Conservation (phyloP, 2,113 vertebrate species). For the Sciurus niger region DNA sequence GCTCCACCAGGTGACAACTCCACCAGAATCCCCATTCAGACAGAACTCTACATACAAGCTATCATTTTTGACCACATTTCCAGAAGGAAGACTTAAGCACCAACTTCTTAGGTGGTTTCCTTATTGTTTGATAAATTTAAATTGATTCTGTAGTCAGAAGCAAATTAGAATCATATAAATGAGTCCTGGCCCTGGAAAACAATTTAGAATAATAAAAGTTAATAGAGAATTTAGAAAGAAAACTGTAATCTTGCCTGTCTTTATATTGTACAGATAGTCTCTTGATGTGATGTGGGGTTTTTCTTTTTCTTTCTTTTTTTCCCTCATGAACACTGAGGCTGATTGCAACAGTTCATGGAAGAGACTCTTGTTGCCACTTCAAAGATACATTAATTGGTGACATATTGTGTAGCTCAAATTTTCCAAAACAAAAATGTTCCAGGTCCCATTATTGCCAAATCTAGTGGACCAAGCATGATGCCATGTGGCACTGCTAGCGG, state of each 20-base stretch:
- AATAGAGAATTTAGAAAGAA: conserved; percentile 51
- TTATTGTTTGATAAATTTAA: conserved; percentile 49
- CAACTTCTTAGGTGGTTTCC: background rate
- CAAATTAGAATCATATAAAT: conserved; percentile 53
- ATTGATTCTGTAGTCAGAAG: conserved; percentile 24
- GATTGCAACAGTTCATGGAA: conserved; percentile 61
- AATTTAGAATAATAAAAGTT: conserved; percentile 66
- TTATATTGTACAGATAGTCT: conserved; percentile 8
- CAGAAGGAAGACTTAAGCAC: conserved; percentile 86
- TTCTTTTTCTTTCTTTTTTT: background rate
- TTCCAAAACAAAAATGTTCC: conserved; percentile 73
- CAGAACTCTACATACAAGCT: conserved; percentile 90
- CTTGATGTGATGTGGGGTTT: conserved; percentile 4
- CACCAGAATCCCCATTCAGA: conserved; percentile 87
- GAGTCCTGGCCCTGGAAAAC: conserved; percentile 8
- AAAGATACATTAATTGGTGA: conserved; percentile 73
- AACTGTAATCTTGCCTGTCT: background rate
- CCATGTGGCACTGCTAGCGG: background rate
- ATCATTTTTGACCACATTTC: conserved; percentile 92
- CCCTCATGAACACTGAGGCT: background rate
- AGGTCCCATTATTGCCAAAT: conserved; percentile 50
- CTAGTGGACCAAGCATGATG: background rate
- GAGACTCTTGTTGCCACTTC: conserved; percentile 72
- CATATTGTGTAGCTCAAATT: conserved; percentile 72
- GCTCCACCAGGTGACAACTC: conserved; percentile 89